Evolutionary conservation across 2,113 vertebrate genomes (phyloP), one percentile per base, ranked within the genome.

Genomic region (Melanerpes aurifrons): DNA sequence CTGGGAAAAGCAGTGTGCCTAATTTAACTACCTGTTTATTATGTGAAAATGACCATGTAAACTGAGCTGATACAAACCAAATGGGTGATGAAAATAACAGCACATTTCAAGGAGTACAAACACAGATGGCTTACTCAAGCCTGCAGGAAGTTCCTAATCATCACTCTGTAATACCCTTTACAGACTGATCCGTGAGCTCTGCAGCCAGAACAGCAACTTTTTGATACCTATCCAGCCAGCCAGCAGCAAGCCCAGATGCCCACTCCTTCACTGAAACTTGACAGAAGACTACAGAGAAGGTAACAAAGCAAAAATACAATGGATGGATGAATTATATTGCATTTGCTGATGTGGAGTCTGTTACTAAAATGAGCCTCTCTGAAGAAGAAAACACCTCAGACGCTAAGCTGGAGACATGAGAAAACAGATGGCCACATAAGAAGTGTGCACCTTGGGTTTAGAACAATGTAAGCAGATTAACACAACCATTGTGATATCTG

Each of bases 11-110:
- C 79, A 68, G 79, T 43, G 82, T 80, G 89, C 75, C 91, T 90
- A 87, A 87, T 90, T 93, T 94, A 96, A 96, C 93, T 95, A 94
- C 94, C 93, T 94, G 95, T 96, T 96, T 96, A 95, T 94, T 94
- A 95, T 25, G 93, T 96, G 94, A 95, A 96, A 96, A 96, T 94
- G 89, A 62, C 87, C 85, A 92, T 7, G 89, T 96, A 94, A 96
- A 94, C 87, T 8, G 82, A 96, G 91, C 91, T 92, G 89, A 89
- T 89, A 93, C 85, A 91, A 95, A 94, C 96, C 94, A 96, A 96
- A 94, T 78, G 91, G 95, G 93, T 88, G 94, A 94, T 94, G 94
- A 94, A 96, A 96, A 92, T 78, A 95, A 82, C 93, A 96, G 91
- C 93, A 90, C 85, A 43, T 93, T 95, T 86, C 75, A 74, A 94